These are phyloP conservation scores for Listronotus oregonensis DNA, from an alignment of 1,140 invertebrate genomes.

Conservation along the genomic window DNA sequence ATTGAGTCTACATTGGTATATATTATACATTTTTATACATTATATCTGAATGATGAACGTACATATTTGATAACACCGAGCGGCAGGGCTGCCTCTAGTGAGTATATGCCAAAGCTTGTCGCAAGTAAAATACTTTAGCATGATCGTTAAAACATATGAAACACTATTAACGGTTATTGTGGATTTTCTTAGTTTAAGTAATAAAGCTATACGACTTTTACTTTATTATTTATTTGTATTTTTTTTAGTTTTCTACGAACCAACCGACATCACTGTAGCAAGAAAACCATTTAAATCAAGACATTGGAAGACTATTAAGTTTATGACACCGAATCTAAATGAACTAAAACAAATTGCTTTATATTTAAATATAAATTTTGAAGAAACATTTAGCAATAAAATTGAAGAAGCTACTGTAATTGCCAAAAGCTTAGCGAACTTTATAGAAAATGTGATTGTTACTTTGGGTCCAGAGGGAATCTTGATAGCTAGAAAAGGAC, in stretches of 20 bases:
- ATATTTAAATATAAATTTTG: constrained; percentile 38
- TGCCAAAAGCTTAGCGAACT: constrained; percentile 43
- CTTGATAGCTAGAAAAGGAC: constrained; percentile 54
- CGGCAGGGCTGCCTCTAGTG: too few species aligned
- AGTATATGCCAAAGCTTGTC: too few species aligned
- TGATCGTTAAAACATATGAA: too few species aligned
- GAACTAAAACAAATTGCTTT: constrained; percentile 67
- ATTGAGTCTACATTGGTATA: too few species aligned
- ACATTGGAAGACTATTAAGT: constrained; percentile 60
- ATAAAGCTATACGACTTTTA: too few species aligned
- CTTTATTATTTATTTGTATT: too few species aligned
- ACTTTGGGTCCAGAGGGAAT: constrained; percentile 64
- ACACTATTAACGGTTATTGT: too few species aligned
- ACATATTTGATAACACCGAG: too few species aligned
- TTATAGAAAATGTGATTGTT: constrained; percentile 62
- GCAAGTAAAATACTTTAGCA: too few species aligned
- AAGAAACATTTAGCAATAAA: constrained; percentile 37
- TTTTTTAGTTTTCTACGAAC: constrained; percentile 70
- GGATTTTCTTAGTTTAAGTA: too few species aligned
- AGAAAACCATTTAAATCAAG: constrained; percentile 61
- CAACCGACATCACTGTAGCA: constrained; percentile 67
- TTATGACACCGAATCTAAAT: constrained; percentile 73
- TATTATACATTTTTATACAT: too few species aligned
- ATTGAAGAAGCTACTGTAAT: constrained; percentile 44
- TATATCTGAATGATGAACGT: too few species aligned